Evolutionary conservation across 2,888 invertebrate genomes (phyloP), one percentile per base, ranked within the genome.

Genomic region (Plagodis dolabraria): DNA sequence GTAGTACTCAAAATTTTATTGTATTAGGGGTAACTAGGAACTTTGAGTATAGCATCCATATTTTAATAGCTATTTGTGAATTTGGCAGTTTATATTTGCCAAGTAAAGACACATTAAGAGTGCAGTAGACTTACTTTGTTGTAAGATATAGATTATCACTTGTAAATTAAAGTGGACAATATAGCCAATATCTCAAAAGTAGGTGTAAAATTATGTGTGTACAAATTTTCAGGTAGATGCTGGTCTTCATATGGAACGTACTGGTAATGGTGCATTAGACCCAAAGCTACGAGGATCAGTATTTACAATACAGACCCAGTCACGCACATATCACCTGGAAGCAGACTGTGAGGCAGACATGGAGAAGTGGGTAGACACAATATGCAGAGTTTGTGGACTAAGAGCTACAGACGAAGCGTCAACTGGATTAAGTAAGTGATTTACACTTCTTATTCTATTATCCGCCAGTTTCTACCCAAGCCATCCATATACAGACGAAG

Each of bases 281-380:
- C 86, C 87, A 0, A 88, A 86, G 56, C 72, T 90, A 1, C 82
- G 92, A 11, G 93, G 93, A 1, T 92, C 90, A 0, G 97, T 98
- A 92, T 98, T 98, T 82, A 97, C 97, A 74, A 96, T 98, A 43
- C 96, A 96, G 82, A 98, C 98, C 53, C 96, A 97, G 40, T 96
- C 96, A 68, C 94, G 99, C 71, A 97, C 96, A 38, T 99, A 98
- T 83, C 98, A 98, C 85, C 93, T 99, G 70, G 98, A 98, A 60
- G 98, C 98, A 0, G 98, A 98, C 73, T 96, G 96, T 38, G 98
- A 98, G 82, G 94, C 94, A 47, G 98, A 98, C 76, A 98, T 99
- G 98, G 96, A 96, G 72, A 96, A 96, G 83, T 99, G 99, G 99
- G 98, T 99, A 8, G 96, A 97, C 78, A 97, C 96, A 63, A 97